These are phyloP conservation scores for Clarias macrocephalus DNA, from an alignment of 2,113 vertebrate species.

Conservation along the genomic window DNA sequence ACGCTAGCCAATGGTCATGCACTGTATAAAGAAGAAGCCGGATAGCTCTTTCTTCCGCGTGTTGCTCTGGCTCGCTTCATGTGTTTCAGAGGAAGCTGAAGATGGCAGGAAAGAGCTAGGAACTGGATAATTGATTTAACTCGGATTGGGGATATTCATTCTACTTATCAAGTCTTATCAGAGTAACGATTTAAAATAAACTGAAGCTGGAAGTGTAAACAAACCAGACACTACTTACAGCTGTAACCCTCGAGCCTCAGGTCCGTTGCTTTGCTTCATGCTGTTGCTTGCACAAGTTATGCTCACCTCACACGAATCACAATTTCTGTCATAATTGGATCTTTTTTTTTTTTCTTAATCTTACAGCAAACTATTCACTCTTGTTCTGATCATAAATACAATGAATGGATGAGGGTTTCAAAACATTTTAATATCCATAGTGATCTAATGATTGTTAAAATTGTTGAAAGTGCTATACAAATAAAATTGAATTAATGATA, in stretches of 20 bases:
- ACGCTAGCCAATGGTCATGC: neutral
- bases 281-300: neutral
- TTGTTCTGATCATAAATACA: neutral
- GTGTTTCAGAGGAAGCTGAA: neutral
- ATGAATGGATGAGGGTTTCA: neutral
- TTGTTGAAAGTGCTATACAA: too few species aligned
- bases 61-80: neutral
- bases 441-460: too few species aligned
- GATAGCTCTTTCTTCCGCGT: neutral
- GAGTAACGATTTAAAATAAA: neutral
- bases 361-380: too few species aligned
- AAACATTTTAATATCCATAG: neutral
- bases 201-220: neutral
- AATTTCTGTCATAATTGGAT: neutral
- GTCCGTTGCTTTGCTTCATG: neutral
- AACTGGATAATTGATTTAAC: neutral
- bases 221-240: neutral
- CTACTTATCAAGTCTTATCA: neutral
- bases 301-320: neutral
- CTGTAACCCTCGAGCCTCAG: neutral
- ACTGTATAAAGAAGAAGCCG: neutral
- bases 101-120: neutral
- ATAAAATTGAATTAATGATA: too few species aligned
- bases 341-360: neutral
- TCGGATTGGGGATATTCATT: neutral